These are phyloP conservation scores for Melanotaenia boesemani DNA, from an alignment of 2,797 vertebrate species.

Conservation along the genomic window DNA sequence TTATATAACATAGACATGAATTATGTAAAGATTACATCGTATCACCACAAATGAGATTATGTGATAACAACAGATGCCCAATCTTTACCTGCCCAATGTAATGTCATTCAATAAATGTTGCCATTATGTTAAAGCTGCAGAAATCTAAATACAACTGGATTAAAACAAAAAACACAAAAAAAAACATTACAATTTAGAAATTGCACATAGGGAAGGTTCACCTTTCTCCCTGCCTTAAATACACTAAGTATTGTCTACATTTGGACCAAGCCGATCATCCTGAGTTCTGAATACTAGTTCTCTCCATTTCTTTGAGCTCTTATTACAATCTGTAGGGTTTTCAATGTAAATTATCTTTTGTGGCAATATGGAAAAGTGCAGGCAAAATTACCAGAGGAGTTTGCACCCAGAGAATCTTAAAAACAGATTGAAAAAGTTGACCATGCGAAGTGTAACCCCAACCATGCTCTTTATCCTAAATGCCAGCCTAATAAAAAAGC, in stretches of 20 bases:
- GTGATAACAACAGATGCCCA: constrained; percentile 11
- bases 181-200: not conserved
- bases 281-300: not conserved
- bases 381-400: not conserved
- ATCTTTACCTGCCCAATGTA: constrained; percentile 1
- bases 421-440: not conserved
- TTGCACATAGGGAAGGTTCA: not conserved
- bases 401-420: not conserved
- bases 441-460: not conserved
- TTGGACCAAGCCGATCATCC: not conserved
- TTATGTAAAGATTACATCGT: constrained; percentile 30
- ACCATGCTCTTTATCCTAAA: not conserved
- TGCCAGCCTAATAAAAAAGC: not conserved
- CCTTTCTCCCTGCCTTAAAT: not conserved
- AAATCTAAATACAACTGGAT: not conserved
- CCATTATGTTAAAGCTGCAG: not conserved
- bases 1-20: constrained; percentile 30
- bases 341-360: not conserved
- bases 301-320: not conserved
- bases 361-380: not conserved
- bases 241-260: not conserved
- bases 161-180: not conserved
- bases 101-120: not conserved
- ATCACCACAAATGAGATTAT: constrained; percentile 17
- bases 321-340: not conserved